phyloP scores from a whole-genome alignment of 2,113 vertebrate species.

The Carollia perspicillata region DNA sequence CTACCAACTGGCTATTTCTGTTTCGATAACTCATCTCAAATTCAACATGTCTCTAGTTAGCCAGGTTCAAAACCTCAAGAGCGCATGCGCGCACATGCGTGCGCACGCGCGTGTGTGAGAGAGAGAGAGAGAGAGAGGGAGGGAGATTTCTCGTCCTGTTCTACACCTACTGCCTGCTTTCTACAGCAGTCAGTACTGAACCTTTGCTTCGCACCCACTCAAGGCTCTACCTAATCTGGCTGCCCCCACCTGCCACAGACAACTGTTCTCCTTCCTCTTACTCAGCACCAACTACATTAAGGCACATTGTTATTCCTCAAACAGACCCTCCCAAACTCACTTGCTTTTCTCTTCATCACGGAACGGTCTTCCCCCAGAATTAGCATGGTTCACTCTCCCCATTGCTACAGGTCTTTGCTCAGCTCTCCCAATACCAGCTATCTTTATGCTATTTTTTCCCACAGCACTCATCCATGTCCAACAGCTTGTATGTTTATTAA shows the following conservation, averaged over 20 bases:
- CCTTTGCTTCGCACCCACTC: background rate
- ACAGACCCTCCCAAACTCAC: background rate
- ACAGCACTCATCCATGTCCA: background rate
- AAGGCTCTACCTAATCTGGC: background rate
- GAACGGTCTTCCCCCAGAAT: background rate
- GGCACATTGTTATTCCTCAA: background rate
- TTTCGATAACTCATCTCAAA: background rate
- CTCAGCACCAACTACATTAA: background rate
- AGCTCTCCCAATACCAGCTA: background rate
- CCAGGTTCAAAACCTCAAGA: background rate
- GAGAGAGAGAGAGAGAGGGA: too few species aligned
- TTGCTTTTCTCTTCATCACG: background rate
- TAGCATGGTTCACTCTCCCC: accelerated
- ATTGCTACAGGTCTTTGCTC: background rate
- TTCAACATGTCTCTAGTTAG: background rate
- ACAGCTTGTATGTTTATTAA: background rate
- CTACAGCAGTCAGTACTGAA: too few species aligned
- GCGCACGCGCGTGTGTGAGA: too few species aligned
- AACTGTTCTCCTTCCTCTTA: background rate
- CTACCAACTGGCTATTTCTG: background rate
- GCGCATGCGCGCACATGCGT: background rate
- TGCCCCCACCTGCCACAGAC: background rate
- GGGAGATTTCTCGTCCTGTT: background rate
- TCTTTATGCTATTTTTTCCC: background rate
- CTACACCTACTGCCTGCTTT: background rate